phyloP scores from a whole-genome alignment of 2,797 vertebrate genomes.

The Labroides dimidiatus region DNA sequence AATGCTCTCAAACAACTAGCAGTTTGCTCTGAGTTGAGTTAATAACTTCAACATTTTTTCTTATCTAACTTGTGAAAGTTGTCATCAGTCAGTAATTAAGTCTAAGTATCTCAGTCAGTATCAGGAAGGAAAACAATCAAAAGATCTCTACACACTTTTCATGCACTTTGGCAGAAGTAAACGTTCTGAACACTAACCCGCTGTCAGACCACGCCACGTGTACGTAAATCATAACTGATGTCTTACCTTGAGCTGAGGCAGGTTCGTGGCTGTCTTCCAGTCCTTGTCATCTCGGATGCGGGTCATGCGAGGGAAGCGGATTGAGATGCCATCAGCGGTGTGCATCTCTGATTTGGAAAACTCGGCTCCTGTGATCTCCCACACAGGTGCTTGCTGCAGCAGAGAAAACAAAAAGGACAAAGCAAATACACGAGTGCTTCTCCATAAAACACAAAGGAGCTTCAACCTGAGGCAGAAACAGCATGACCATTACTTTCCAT shows the following conservation, averaged over 20 bases:
- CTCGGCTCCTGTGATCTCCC: constrained; percentile 98
- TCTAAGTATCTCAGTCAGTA: no score
- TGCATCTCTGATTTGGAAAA: constrained; percentile 98
- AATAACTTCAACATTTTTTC: no score
- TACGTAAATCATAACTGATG: neutral
- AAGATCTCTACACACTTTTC: no score
- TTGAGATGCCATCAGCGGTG: constrained; percentile 98
- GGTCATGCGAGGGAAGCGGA: constrained; percentile 97
- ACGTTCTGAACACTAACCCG: neutral
- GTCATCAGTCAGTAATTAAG: no score
- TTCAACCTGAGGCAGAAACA: neutral
- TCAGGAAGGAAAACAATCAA: no score
- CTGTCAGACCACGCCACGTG: neutral
- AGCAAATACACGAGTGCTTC: neutral
- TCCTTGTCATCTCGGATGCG: constrained; percentile 97
- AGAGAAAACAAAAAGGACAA: neutral
- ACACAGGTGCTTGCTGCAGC: constrained; percentile 92
- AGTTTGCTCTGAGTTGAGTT: no score
- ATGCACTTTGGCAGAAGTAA: neutral
- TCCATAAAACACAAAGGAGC: neutral
- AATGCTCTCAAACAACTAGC: no score
- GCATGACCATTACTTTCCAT: neutral
- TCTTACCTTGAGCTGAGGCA: constrained; percentile 91
- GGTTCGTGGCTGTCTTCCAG: constrained; percentile 94
- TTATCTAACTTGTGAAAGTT: no score